Percentiles rank a stretch among this genome's conserved stretches.
These are phyloP conservation scores for Poeciliopsis presidionis DNA, from an alignment of 2,797 vertebrate genomes.

Conservation along the genomic window DNA sequence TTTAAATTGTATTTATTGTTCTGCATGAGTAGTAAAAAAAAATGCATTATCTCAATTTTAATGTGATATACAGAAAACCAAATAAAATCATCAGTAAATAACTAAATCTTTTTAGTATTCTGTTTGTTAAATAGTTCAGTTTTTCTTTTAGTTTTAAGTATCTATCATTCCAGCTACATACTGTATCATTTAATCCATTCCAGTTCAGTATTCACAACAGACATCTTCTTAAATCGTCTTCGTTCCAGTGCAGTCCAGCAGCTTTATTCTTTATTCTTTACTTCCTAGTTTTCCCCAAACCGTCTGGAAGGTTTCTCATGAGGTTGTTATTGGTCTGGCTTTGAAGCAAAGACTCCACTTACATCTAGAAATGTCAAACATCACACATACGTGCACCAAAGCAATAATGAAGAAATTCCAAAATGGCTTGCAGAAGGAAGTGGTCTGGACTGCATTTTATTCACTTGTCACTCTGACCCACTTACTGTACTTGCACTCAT, in stretches of 20 bases:
- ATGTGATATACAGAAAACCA: background rate
- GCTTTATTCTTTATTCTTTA: background rate
- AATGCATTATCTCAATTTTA: background rate
- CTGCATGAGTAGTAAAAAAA: background rate
- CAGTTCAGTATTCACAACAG: background rate
- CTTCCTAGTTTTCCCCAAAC: background rate
- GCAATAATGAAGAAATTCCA: background rate
- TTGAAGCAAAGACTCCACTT: background rate
- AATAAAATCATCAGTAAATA: background rate
- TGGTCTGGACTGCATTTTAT: constrained; percentile 23
- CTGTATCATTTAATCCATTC: background rate
- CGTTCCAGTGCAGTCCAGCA: background rate
- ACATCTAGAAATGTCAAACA: constrained; percentile 11
- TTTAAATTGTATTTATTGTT: background rate
- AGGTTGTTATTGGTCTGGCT: constrained; percentile 39
- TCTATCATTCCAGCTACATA: background rate
- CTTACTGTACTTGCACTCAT: constrained; percentile 40
- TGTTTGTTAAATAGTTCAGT: background rate
- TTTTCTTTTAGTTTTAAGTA: background rate
- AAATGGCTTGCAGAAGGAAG: background rate
- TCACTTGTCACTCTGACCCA: constrained; percentile 60
- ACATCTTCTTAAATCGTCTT: background rate
- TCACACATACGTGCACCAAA: constrained; percentile 7
- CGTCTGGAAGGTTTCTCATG: constrained; percentile 29
- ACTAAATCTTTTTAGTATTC: background rate